Evolutionary conservation across 1,140 invertebrate genomes (phyloP).

Genomic region (Lepidurus apus): DNA sequence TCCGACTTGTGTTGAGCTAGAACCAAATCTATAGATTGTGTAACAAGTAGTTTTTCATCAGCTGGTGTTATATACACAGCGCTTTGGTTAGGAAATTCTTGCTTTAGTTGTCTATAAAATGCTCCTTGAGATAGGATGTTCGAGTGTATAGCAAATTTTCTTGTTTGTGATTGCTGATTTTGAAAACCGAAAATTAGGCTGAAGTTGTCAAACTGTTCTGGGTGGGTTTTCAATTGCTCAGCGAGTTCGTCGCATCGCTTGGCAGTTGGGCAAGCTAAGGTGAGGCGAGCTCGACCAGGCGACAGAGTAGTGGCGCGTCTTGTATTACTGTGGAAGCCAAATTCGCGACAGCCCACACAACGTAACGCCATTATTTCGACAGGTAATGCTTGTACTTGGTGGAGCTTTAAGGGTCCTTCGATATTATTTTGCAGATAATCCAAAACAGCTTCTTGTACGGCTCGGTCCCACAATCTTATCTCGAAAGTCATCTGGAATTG

Average conservation of each 20-base stretch:
- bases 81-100: neutral
- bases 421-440: neutral
- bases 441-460: neutral
- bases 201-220: neutral
- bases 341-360: neutral
- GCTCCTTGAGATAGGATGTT: neutral
- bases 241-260: neutral
- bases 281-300: neutral
- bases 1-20: neutral
- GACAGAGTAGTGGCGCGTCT: neutral
- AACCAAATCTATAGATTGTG: neutral
- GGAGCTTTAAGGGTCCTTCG: neutral
- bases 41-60: neutral
- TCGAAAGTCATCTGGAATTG: neutral
- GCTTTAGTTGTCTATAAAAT: neutral
- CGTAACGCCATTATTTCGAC: neutral
- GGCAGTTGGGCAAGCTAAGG: neutral
- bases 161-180: neutral
- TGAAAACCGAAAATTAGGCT: neutral
- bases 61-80: neutral
- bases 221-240: neutral
- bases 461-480: neutral
- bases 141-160: neutral
- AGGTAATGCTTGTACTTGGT: neutral
- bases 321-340: neutral